Evolutionary conservation across 2,113 vertebrate genomes (phyloP).

Genomic region (Pipra filicauda): DNA sequence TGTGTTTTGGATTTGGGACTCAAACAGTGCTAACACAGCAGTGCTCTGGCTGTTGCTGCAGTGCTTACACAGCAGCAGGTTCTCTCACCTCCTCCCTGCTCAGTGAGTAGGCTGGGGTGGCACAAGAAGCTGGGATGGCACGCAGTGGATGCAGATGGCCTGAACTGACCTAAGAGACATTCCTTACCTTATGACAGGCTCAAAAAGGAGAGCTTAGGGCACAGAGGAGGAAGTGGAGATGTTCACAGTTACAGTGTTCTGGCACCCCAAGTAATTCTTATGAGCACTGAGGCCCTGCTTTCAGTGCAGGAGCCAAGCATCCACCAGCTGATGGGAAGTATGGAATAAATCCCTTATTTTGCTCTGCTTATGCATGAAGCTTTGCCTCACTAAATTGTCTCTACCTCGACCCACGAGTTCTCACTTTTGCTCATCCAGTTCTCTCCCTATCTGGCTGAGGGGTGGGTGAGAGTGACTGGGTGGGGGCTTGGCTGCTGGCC

Average conservation of each 20-base stretch:
- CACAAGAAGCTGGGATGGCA: not conserved
- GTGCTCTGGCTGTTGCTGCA: not conserved
- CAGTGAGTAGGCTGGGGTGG: accelerated
- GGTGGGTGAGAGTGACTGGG: not conserved
- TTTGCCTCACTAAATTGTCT: not conserved
- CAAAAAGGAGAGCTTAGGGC: not conserved
- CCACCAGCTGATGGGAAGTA: not conserved
- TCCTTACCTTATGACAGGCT: not conserved
- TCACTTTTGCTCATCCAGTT: not conserved
- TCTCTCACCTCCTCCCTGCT: no score
- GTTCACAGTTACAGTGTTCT: not conserved
- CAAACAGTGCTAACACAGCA: not conserved
- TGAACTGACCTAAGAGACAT: not conserved
- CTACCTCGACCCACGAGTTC: not conserved
- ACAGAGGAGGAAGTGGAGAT: not conserved
- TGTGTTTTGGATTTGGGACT: not conserved
- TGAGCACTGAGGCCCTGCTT: accelerated
- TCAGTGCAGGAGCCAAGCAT: not conserved
- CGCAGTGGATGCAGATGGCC: accelerated
- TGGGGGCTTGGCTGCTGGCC: not conserved
- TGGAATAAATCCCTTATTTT: not conserved
- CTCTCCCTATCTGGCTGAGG: not conserved
- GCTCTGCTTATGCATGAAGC: not conserved
- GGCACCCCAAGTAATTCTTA: not conserved
- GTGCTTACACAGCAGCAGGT: not conserved